phyloP scores from a whole-genome alignment of 2,797 vertebrate species.

The Hafferia zeledoni region DNA sequence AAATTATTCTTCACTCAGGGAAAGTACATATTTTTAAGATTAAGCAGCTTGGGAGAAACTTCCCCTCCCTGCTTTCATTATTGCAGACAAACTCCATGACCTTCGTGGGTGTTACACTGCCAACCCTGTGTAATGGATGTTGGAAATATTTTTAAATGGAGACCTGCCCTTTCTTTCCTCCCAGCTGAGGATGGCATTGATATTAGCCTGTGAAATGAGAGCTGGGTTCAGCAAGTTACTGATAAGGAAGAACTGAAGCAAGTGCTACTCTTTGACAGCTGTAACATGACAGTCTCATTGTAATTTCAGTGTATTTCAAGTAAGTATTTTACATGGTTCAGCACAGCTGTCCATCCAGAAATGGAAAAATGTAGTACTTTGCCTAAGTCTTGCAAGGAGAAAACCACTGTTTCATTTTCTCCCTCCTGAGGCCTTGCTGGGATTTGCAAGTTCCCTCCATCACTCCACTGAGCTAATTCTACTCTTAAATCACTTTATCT shows the following conservation, averaged over 20 bases:
- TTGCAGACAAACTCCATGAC: not conserved
- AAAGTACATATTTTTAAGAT: not conserved
- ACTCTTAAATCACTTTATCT: not conserved
- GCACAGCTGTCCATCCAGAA: not conserved
- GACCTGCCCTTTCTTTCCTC: not conserved
- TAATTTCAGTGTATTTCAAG: not conserved
- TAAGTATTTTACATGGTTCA: not conserved
- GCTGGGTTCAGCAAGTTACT: not conserved
- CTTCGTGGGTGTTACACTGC: not conserved
- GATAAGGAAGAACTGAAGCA: not conserved
- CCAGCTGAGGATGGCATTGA: rapidly evolving
- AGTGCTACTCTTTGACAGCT: not conserved
- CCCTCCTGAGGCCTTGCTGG: not conserved
- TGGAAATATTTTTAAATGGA: not conserved
- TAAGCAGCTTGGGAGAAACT: not conserved
- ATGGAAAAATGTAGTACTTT: not conserved
- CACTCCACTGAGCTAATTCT: not conserved
- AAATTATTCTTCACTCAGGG: not conserved
- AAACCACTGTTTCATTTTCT: not conserved
- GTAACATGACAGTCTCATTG: not conserved
- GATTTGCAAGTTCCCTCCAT: not conserved
- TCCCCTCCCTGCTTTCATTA: not conserved
- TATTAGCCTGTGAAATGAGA: not conserved
- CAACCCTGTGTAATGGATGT: not conserved
- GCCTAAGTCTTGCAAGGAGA: not conserved